Evolutionary conservation across 2,888 invertebrate genomes (phyloP), one percentile per base, ranked within the genome.

Genomic region (Nomada flava): DNA sequence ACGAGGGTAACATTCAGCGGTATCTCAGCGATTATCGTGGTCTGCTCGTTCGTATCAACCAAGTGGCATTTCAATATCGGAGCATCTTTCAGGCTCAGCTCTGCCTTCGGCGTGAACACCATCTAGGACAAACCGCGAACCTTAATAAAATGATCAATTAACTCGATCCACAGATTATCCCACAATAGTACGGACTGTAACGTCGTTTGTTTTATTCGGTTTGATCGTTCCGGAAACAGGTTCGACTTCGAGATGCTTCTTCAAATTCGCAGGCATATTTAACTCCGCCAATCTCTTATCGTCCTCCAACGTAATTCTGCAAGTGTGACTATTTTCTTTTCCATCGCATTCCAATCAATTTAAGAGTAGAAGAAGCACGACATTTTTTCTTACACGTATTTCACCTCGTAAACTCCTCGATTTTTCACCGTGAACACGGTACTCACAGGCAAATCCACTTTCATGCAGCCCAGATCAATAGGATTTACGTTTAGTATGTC

Each of bases 381-480:
- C n/a, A 15, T 55, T 15, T 50, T n/a, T 13, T 18, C 94, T 93
- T 89, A 95, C 95, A 94, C 94, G 89, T 93, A 96, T 90, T 94
- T 94, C 76, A 95, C 94, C 76, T 95, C 95, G 87, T 95, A 95
- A 92, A 94, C 95, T 60, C 96, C 96, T 36, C 94, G 93, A 92
- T 96, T 96, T 26, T 94, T 91, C 42, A 96, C 92, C 63, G 94
- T 94, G 92, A 96, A 95, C 55, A 94, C 92, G 71, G 94, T 91
- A 0, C 87, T 90, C 23, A 94, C 93, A 0, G 94, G 93, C 0
- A 94, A 94, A 75, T 95, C 95, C 3, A 96, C 95, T 94, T 95
- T 95, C 1, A 95, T 94, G 72, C 94, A 95, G 68, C 95, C 95
- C 79, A 95, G 95, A 86, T 95, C 94, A 20, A 96, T 93, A 0